phyloP scores from a whole-genome alignment of 2,888 invertebrate species.

The Lasius fuliginosus region DNA sequence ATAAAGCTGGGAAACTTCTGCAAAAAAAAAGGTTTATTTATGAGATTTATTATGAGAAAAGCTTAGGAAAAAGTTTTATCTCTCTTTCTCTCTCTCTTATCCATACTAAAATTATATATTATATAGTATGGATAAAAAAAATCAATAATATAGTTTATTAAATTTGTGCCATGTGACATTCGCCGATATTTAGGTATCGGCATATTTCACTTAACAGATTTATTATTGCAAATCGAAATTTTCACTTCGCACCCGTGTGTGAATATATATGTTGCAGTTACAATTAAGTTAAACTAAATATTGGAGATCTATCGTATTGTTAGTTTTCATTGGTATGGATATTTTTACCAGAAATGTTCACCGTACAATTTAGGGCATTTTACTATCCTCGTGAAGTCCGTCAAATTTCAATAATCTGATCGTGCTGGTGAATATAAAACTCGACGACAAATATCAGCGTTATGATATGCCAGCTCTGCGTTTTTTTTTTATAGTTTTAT shows the following conservation, averaged over 20 bases:
- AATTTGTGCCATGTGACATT: not conserved
- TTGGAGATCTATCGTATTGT: not conserved
- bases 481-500: not conserved
- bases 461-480: not conserved
- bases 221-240: not conserved
- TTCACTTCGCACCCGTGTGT: not conserved
- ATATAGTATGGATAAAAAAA: not conserved
- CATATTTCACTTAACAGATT: not conserved
- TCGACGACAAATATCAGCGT: not conserved
- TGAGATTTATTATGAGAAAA: not conserved
- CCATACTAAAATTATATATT: not conserved
- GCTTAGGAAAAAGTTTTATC: not conserved
- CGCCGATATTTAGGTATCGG: not conserved
- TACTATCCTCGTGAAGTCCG: not conserved
- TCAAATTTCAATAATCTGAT: conserved; percentile 31
- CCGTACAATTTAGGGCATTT: not conserved
- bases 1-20: not conserved
- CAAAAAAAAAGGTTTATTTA: not conserved
- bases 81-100: not conserved
- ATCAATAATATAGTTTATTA: not conserved
- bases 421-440: conserved; percentile 19
- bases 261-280: not conserved
- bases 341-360: conserved; percentile 6
- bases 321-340: conserved; percentile 16
- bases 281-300: conserved; percentile 22